Conservation (phyloP, 2,888 invertebrate species). For the Endomychus coccineus region DNA sequence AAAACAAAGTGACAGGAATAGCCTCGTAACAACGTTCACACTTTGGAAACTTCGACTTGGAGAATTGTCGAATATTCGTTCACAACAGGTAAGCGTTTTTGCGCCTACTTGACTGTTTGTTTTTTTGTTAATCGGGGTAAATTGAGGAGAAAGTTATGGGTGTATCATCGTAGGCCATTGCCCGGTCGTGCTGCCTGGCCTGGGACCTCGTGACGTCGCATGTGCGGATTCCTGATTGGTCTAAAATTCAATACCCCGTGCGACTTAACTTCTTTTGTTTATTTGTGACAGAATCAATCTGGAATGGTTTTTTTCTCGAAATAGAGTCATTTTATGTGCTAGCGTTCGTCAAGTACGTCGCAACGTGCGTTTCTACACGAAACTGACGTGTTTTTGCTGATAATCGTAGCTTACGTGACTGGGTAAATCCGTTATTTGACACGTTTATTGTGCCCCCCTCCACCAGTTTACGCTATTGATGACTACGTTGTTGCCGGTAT, state of each 20-base stretch:
- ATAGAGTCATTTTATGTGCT: not conserved
- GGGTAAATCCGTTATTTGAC: conserved; percentile 13
- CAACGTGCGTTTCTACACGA: not conserved
- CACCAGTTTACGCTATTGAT: conserved; percentile 15
- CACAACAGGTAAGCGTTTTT: too few relatives aligned
- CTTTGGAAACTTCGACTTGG: too few relatives aligned
- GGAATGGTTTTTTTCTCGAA: not conserved
- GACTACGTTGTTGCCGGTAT: conserved; percentile 30
- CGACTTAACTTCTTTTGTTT: conserved; percentile 26
- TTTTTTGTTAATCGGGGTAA: too few relatives aligned
- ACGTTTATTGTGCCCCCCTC: conserved; percentile 12
- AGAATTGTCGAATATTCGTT: too few relatives aligned
- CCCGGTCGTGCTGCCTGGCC: conserved; percentile 16
- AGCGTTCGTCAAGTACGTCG: not conserved
- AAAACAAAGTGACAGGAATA: not conserved
- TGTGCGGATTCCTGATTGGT: conserved; percentile 35
- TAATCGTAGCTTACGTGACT: conserved; percentile 6
- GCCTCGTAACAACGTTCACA: too few relatives aligned
- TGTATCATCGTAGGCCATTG: conserved; percentile 16
- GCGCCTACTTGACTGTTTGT: too few relatives aligned
- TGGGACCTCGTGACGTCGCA: conserved; percentile 37
- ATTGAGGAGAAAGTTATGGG: conserved; percentile 15
- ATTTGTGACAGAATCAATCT: conserved; percentile 15
- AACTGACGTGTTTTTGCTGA: conserved; percentile 2
- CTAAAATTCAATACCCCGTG: conserved; percentile 20